Evolutionary conservation across 2,797 vertebrate species (phyloP), one percentile per base, ranked within the genome.

Genomic region (Scyliorhinus canicula): DNA sequence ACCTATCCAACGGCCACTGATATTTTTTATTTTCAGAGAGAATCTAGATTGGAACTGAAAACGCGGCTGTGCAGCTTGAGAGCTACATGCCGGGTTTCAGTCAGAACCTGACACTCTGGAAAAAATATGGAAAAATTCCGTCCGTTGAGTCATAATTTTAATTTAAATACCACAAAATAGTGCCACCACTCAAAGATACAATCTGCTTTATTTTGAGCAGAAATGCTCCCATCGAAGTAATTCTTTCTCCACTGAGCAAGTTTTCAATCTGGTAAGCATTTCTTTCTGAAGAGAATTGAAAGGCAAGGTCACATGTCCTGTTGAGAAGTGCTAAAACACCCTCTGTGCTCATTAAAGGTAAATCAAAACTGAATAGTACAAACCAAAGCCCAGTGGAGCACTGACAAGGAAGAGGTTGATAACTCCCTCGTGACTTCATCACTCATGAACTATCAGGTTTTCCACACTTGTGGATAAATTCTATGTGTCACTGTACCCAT

Each of bases 331-430:
- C 93, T 71, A 31, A 74, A 94, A 71, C 93, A 71, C 67, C 93
- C 47, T 74, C 93, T 74, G 93, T 71, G 93, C 47, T 94, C 93
- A 69, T 94, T 94, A 94, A 94, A 74, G 93, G 63, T 74, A 94
- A 94, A 74, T 94, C 93, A 74, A 44, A 91, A 74, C 71, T 69
- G 93, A 94, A 35, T 11, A 28, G 40, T 71, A 50, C 31, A 52
- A 50, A 74, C 44, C 67, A 31, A 35, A n/a, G 44, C 28, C 65
- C 57, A 65, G 88, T 65, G 60, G 57, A 65, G 88, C 63, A 26
- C 88, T 52, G 93, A 94, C 67, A 55, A 71, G 90, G 63, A 93
- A 47, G 93, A 71, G 67, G 67, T 94, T 94, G 93, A 94, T 93
- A 93, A 69, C 63, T 47, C 91, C 47, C 91, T 93, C 24, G 40